A percentile compares a stretch with the other conserved stretches of the same genome.
phyloP scores from a whole-genome alignment of 2,888 invertebrate species.

The Lordiphosa andalusiaca region DNA sequence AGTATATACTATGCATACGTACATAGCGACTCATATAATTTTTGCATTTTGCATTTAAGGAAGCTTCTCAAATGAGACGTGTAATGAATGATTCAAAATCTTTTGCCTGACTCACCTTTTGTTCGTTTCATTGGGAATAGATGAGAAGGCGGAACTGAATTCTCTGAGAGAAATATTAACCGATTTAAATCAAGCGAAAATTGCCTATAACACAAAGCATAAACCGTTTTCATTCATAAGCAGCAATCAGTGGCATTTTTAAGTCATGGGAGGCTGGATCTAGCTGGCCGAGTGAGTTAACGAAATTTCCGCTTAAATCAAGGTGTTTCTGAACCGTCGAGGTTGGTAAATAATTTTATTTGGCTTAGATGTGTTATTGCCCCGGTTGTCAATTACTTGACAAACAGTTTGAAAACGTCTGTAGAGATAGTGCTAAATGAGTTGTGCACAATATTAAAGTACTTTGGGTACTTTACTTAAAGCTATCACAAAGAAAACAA shows the following conservation, averaged over 20 bases:
- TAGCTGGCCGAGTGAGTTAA: neutral
- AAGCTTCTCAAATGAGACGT: constrained; percentile 35
- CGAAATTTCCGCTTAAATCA: constrained; percentile 19
- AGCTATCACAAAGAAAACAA: too few relatives aligned
- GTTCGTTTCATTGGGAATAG: constrained; percentile 7
- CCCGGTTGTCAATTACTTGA: constrained; percentile 24
- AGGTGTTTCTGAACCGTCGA: constrained; percentile 6
- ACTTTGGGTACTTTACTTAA: too few relatives aligned
- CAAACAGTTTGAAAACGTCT: constrained; percentile 34
- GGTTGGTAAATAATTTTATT: too few relatives aligned
- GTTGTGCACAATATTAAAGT: constrained; percentile 4
- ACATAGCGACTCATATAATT: neutral
- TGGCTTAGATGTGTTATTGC: constrained; percentile 10
- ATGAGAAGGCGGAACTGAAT: constrained; percentile 54
- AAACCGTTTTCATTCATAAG: constrained; percentile 30
- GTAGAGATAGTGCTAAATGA: constrained; percentile 24
- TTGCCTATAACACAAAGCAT: constrained; percentile 23
- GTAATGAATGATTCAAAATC: constrained; percentile 33
- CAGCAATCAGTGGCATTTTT: constrained; percentile 17
- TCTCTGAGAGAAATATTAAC: constrained; percentile 17
- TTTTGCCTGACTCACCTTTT: constrained; percentile 44
- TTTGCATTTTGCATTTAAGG: constrained; percentile 17
- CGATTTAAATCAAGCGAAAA: constrained; percentile 20
- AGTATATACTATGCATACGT: neutral
- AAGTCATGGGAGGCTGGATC: constrained; percentile 22